Conservation (phyloP, 2,113 vertebrate genomes). For the human region DNA sequence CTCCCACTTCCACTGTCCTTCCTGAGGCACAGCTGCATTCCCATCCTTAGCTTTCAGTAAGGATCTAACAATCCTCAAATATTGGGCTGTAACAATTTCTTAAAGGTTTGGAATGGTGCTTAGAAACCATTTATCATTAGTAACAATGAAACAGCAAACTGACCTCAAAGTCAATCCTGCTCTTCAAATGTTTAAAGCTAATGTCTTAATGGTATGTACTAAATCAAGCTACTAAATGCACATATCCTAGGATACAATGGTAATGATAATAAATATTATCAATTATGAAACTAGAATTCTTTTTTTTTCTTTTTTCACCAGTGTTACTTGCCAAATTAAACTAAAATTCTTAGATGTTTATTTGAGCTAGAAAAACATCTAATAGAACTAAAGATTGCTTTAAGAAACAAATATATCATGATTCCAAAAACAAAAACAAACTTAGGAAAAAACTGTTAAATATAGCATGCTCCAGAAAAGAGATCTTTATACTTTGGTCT, state of each 20-base stretch:
- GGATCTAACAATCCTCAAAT: background rate
- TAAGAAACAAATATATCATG: constrained; percentile 14
- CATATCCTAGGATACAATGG: background rate
- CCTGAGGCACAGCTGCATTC: background rate
- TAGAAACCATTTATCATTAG: constrained; percentile 10
- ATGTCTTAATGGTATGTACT: background rate
- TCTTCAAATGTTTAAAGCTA: background rate
- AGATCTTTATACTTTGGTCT: background rate
- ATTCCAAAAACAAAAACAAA: background rate
- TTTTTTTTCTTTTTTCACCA: background rate
- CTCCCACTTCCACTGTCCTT: background rate
- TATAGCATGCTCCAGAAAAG: background rate
- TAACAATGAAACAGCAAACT: constrained; percentile 14
- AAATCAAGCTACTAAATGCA: constrained; percentile 24
- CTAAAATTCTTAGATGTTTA: constrained; percentile 25
- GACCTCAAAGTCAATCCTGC: constrained; percentile 19
- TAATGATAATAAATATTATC: background rate
- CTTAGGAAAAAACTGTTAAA: background rate
- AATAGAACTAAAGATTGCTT: background rate
- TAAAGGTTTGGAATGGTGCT: background rate
- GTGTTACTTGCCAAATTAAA: background rate
- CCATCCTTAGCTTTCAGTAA: constrained; percentile 1
- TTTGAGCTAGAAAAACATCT: background rate
- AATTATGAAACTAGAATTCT: background rate
- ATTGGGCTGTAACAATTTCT: background rate